These are phyloP conservation scores for Mimachlamys varia DNA, from an alignment of 2,888 invertebrate species.

Conservation along the genomic window DNA sequence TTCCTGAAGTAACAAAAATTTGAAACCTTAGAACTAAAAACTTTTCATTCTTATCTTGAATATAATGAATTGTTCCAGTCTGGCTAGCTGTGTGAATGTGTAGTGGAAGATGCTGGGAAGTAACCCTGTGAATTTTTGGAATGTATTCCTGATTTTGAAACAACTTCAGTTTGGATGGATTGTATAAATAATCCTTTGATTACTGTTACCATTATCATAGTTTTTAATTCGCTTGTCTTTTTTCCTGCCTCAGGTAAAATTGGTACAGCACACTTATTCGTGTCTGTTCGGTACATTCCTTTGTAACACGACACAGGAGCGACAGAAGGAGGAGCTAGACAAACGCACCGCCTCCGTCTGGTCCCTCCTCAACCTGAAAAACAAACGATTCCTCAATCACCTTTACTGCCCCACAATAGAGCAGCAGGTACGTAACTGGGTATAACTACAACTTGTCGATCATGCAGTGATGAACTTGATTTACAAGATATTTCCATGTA, in stretches of 20 bases:
- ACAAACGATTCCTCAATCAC: conserved; percentile 90
- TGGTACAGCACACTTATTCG: conserved; percentile 97
- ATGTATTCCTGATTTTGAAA: too few species aligned
- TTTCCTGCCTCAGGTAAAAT: conserved; percentile 88
- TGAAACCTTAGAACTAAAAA: neutral
- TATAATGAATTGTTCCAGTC: too few species aligned
- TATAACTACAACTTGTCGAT: too few species aligned
- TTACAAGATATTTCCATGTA: too few species aligned
- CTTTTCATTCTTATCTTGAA: neutral
- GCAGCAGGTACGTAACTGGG: neutral
- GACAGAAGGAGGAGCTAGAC: conserved; percentile 67
- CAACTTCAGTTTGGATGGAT: too few species aligned
- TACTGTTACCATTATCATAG: neutral
- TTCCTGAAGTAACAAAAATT: too few species aligned
- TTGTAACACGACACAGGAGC: conserved; percentile 86
- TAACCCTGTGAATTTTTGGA: neutral
- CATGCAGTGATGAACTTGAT: too few species aligned
- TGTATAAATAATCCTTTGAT: too few species aligned
- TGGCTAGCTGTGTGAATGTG: neutral
- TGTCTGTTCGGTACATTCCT: conserved; percentile 98
- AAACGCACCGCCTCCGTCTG: conserved; percentile 90
- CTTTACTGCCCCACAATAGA: conserved; percentile 86
- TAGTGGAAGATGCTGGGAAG: neutral
- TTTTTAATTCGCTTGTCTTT: neutral
- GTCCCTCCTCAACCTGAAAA: conserved; percentile 86